Percentiles rank a stretch among this genome's conserved stretches.
Evolutionary conservation across 2,113 vertebrate species (phyloP).

Genomic region (Crotalus viridis): DNA sequence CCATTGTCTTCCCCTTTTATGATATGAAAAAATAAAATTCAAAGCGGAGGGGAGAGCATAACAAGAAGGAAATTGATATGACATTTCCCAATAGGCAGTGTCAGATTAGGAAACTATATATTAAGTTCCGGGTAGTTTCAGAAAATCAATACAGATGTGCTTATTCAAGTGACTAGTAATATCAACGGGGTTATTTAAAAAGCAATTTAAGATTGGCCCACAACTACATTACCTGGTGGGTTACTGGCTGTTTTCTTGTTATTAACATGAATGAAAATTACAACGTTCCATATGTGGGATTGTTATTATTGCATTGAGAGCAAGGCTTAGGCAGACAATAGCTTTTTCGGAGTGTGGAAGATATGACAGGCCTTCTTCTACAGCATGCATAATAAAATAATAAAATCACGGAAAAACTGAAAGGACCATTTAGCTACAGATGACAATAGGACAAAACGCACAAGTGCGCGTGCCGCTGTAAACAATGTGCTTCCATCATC

Average conservation of each 20-base stretch:
- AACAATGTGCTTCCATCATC: not conserved
- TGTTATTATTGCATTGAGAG: conserved; percentile 18
- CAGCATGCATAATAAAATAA: not conserved
- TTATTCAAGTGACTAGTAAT: conserved; percentile 46
- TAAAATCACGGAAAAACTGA: not conserved
- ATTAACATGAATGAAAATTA: conserved; percentile 46
- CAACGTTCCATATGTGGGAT: conserved; percentile 45
- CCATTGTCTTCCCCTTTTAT: conserved; percentile 66
- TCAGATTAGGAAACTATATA: conserved; percentile 63
- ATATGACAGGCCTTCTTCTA: not conserved
- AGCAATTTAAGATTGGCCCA: conserved; percentile 28
- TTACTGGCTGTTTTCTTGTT: conserved; percentile 37
- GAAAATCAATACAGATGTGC: conserved; percentile 59
- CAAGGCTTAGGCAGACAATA: not conserved
- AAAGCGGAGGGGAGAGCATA: conserved; percentile 1
- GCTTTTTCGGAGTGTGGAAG: not conserved
- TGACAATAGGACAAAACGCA: not conserved
- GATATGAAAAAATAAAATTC: conserved; percentile 57
- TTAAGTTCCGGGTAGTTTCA: conserved; percentile 57
- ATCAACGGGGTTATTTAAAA: conserved; percentile 53
- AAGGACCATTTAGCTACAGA: not conserved
- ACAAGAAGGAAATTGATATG: conserved; percentile 56
- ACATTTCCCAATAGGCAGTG: conserved; percentile 51
- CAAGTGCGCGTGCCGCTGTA: not conserved
- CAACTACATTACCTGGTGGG: not conserved